Conservation (phyloP, 1,140 invertebrate genomes). For the Pinna nobilis region DNA sequence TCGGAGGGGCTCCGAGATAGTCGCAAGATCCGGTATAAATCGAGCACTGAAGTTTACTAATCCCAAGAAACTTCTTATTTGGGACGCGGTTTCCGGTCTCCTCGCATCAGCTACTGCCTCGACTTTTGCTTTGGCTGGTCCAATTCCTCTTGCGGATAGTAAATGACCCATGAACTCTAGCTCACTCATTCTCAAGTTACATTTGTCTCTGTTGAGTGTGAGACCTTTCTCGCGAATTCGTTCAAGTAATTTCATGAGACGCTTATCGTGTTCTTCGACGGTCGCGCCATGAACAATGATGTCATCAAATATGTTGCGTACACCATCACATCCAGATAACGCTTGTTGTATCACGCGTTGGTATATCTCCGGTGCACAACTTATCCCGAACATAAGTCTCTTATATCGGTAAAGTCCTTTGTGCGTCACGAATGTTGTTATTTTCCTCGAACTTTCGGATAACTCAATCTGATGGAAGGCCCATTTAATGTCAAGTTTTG, state of each 20-base stretch:
- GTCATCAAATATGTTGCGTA: conserved; percentile 44
- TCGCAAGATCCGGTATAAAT: conserved; percentile 37
- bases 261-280: conserved; percentile 35
- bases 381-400: conserved; percentile 47
- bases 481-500: conserved; percentile 55
- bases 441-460: conserved; percentile 42
- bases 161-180: conserved; percentile 53
- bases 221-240: conserved; percentile 37
- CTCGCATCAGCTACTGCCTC: conserved; percentile 32
- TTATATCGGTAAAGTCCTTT: conserved; percentile 48
- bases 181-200: conserved; percentile 39
- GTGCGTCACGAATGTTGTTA: conserved; percentile 50
- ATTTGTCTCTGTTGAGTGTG: conserved; percentile 49
- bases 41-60: conserved; percentile 43
- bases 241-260: conserved; percentile 30
- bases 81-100: conserved; percentile 34
- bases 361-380: conserved; percentile 47
- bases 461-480: conserved; percentile 63
- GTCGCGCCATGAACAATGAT: conserved; percentile 52
- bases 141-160: conserved; percentile 41
- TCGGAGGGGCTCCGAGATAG: conserved; percentile 1
- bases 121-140: conserved; percentile 25
- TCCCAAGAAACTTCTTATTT: conserved; percentile 49
- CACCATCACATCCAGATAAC: conserved; percentile 35
- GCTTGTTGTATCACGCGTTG: conserved; percentile 40